Percentiles rank a stretch among this genome's conserved stretches.
phyloP scores from a whole-genome alignment of 2,113 vertebrate genomes.

The Atlantisia rogersi region DNA sequence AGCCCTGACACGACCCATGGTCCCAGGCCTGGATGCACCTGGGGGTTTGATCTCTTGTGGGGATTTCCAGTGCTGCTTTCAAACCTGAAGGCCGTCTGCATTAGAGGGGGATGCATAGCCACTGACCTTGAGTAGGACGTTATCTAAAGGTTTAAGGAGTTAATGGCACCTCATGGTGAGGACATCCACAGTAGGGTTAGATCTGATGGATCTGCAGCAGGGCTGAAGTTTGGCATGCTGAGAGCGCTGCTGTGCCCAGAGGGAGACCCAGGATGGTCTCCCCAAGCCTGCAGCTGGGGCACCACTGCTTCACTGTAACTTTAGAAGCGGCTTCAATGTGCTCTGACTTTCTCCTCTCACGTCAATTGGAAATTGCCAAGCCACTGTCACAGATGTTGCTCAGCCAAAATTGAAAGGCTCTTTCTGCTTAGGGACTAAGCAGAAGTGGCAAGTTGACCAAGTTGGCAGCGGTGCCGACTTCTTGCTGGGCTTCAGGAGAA shows the following conservation, averaged over 20 bases:
- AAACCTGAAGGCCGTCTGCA: background rate
- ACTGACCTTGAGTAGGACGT: background rate
- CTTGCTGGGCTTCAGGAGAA: background rate
- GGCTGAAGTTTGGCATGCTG: background rate
- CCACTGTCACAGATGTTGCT: background rate
- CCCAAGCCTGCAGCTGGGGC: background rate
- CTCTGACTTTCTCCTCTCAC: background rate
- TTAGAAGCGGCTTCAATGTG: background rate
- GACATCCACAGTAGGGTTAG: background rate
- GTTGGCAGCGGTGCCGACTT: background rate
- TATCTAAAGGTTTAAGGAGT: background rate
- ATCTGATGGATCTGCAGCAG: background rate
- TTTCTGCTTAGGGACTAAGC: background rate
- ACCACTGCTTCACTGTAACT: background rate
- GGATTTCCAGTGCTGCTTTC: background rate
- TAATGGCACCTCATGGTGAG: background rate
- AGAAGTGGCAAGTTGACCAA: background rate
- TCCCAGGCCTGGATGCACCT: background rate
- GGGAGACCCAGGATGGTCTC: background rate
- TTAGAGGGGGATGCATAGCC: fast-evolving
- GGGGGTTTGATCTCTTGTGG: fast-evolving
- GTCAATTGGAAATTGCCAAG: fast-evolving
- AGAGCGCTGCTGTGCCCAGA: background rate
- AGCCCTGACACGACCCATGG: background rate
- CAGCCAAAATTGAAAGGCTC: background rate